Evolutionary conservation across 2,797 vertebrate species (phyloP), one percentile per base, ranked within the genome.

Genomic region (Cyprinella venusta): DNA sequence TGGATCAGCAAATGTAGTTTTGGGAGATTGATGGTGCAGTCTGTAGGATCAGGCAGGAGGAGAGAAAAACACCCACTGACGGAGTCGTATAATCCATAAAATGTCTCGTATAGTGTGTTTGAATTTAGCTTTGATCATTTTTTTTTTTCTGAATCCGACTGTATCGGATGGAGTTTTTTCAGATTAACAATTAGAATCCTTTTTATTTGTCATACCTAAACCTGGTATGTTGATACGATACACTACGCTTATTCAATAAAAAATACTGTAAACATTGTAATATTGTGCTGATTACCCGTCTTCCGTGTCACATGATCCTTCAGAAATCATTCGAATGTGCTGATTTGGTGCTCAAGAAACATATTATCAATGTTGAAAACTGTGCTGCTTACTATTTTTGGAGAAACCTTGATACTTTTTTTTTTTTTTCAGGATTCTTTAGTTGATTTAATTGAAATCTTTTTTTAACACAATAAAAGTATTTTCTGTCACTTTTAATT

Each of bases 1-100:
- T 85, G 82, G 67, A 80, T 87, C 84, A 84, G 90, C 79, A 88
- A 88, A 90, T 79, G 68, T n/a, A 63, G 82, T 78, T 83, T 83
- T 78, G 75, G 75, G 65, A 83, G 82, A 83, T 83, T 83, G 82
- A 83, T 78, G 79, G 70, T 63, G 48, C 38, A 84, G 63, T 68
- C 64, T 48, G 48, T 16, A 63, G 45, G 36, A 84, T 75, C 61
- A 80, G 63, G 61, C 69, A 69, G 70, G 65, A 70, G 65, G 42
- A 78, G 75, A 70, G 52, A 78, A 77, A 80, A 83, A 71, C 82
- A 71, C 82, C 82, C 82, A 83, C 82, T 63, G 67, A 70, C 40
- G 42, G 76, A 67, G 54, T 42, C 30, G 6, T 50, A 42, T 78
- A 78, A 83, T 78, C 65, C 65, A 76, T 69, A 83, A 70, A 83